Evolutionary conservation across 2,797 vertebrate genomes (phyloP).

Genomic region (Falco cherrug): DNA sequence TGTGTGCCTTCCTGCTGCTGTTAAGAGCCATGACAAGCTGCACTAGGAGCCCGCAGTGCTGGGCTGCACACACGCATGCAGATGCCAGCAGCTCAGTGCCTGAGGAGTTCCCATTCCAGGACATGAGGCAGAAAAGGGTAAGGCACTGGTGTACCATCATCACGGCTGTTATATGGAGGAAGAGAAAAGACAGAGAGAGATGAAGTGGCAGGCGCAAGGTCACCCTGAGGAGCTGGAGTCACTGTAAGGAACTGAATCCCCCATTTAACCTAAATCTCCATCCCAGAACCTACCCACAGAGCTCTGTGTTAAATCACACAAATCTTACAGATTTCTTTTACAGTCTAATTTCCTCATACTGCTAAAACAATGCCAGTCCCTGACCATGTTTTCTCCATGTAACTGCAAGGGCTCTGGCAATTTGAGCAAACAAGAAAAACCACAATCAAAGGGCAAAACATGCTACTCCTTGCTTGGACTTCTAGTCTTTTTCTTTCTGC

Average conservation of each 20-base stretch:
- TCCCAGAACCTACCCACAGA: background rate
- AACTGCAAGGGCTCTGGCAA: slow-evolving; percentile 6
- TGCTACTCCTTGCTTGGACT: slow-evolving; percentile 30
- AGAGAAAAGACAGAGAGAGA: background rate
- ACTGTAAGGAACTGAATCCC: background rate
- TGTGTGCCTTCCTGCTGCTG: background rate
- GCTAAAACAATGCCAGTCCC: background rate
- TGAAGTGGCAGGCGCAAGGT: background rate
- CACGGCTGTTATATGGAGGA: background rate
- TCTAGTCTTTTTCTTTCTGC: slow-evolving; percentile 11
- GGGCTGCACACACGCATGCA: background rate
- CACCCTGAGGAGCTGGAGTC: background rate
- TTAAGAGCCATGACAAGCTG: accelerated
- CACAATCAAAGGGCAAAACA: slow-evolving; percentile 21
- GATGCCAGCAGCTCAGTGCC: background rate
- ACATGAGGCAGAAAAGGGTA: background rate
- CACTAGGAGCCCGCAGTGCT: accelerated
- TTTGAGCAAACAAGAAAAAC: slow-evolving; percentile 44
- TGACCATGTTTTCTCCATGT: background rate
- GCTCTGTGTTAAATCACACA: background rate
- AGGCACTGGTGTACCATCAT: background rate
- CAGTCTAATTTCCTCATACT: background rate
- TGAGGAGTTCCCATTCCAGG: background rate
- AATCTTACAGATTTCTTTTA: background rate
- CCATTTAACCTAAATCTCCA: background rate